Evolutionary conservation across 2,797 vertebrate species (phyloP).

Genomic region (Antrozous pallidus): DNA sequence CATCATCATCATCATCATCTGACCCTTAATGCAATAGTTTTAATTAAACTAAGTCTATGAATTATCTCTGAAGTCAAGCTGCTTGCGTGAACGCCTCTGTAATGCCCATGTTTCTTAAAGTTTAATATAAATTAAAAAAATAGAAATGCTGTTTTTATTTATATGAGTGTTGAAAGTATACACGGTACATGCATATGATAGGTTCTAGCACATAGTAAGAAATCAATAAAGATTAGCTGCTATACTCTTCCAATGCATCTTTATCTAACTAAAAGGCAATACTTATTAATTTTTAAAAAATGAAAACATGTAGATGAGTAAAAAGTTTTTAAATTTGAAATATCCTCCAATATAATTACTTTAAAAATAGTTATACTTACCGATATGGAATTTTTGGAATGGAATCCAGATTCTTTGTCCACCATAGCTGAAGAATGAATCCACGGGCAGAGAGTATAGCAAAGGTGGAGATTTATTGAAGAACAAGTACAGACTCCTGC

Average conservation of each 20-base stretch:
- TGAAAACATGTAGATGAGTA: background rate
- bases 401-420: no score
- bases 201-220: background rate
- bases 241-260: background rate
- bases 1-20: background rate
- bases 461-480: no score
- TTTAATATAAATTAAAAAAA: background rate
- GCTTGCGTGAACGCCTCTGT: background rate
- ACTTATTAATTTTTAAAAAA: slow-evolving; percentile 15
- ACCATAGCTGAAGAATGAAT: no score
- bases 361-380: background rate
- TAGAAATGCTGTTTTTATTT: background rate
- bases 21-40: background rate
- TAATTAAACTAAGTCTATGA: background rate
- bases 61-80: background rate
- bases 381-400: no score
- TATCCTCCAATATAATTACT: background rate
- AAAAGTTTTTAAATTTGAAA: background rate
- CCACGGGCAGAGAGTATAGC: no score
- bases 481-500: no score
- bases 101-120: background rate
- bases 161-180: background rate
- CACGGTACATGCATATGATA: background rate
- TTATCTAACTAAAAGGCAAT: background rate
- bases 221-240: background rate